Evolutionary conservation across 2,797 vertebrate genomes (phyloP).

Genomic region (Ceryle rudis): DNA sequence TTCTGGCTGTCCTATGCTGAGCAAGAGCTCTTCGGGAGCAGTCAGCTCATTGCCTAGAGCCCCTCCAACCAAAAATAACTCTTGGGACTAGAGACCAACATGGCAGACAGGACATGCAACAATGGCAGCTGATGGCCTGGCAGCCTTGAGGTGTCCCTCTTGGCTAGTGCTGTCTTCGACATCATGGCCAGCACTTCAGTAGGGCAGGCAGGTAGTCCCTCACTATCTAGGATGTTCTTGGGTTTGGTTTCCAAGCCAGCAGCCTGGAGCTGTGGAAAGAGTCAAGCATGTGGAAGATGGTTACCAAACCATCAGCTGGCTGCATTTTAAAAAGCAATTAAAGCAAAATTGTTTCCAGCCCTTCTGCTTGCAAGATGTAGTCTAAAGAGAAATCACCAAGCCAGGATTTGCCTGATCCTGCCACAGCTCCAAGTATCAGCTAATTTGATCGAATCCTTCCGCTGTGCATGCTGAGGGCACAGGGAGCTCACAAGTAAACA

Average conservation of each 20-base stretch:
- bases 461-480: not conserved
- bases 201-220: not conserved
- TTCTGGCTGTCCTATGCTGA: not conserved
- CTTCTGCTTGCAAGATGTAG: slow-evolving; percentile 63
- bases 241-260: not conserved
- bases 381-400: slow-evolving; percentile 28
- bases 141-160: not conserved
- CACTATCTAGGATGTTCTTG: not conserved
- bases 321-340: slow-evolving; percentile 60
- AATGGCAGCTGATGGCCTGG: not conserved
- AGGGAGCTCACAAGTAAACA: not conserved
- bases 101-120: not conserved
- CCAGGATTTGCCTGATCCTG: slow-evolving; percentile 43
- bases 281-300: slow-evolving; percentile 44
- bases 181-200: not conserved
- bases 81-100: not conserved
- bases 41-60: not conserved
- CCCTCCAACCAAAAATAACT: not conserved
- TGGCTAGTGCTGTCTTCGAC: not conserved
- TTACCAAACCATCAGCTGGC: slow-evolving; percentile 68
- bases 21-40: not conserved
- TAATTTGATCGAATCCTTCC: not conserved
- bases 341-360: slow-evolving; percentile 62
- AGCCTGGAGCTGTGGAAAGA: slow-evolving; percentile 40
- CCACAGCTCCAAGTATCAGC: not conserved